Percentiles rank a stretch among this genome's conserved stretches.
Evolutionary conservation across 2,113 vertebrate genomes (phyloP).

Genomic region (Periophthalmodon schlosseri): DNA sequence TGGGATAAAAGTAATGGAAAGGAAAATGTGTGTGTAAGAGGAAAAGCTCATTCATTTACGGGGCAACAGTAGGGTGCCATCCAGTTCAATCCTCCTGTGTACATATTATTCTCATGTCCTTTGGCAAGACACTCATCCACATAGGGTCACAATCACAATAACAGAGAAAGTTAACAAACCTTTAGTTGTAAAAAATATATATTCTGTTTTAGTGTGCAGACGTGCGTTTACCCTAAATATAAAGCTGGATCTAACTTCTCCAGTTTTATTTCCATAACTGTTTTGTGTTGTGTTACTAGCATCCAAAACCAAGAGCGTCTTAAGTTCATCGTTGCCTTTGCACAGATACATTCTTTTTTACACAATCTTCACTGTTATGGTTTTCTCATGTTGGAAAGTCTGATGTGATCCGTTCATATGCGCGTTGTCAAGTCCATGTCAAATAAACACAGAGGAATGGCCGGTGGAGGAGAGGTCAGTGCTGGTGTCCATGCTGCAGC

Average conservation of each 20-base stretch:
- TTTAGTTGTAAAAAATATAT: too few relatives aligned
- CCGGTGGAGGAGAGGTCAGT: slow-evolving; percentile 68
- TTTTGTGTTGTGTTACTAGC: background rate
- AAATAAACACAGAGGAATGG: slow-evolving; percentile 39
- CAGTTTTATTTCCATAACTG: background rate
- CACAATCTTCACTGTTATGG: slow-evolving; percentile 1
- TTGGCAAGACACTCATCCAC: too few relatives aligned
- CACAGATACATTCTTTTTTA: background rate
- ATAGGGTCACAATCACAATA: too few relatives aligned
- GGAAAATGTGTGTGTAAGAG: too few relatives aligned
- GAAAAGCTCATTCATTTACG: too few relatives aligned
- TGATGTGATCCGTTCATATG: slow-evolving; percentile 2
- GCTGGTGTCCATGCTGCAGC: slow-evolving; percentile 59
- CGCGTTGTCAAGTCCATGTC: slow-evolving; percentile 16
- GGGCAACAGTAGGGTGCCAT: too few relatives aligned
- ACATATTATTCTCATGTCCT: too few relatives aligned
- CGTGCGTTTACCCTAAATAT: background rate
- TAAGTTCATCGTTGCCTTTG: background rate
- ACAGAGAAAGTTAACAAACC: too few relatives aligned
- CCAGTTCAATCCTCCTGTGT: too few relatives aligned
- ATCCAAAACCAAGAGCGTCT: background rate
- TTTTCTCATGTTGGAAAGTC: slow-evolving; percentile 7
- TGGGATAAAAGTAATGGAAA: background rate
- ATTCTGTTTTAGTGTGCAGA: too few relatives aligned
- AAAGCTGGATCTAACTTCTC: background rate